A percentile compares a stretch with the other conserved stretches of the same genome.
Evolutionary conservation across 1,140 invertebrate species (phyloP).

Genomic region (Musca vetustissima): DNA sequence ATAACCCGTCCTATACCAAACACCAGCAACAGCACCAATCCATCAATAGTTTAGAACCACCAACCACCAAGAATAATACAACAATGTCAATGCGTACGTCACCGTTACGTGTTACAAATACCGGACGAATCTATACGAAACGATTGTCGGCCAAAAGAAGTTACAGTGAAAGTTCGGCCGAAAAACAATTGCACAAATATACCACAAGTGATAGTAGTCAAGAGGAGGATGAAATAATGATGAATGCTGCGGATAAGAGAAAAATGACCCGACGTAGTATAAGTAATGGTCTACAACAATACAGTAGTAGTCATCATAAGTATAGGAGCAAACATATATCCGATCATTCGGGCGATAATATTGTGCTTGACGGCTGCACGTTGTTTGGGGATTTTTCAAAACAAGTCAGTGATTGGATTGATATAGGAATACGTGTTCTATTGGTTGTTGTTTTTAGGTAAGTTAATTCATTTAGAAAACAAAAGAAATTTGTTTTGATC

Average conservation of each 20-base stretch:
- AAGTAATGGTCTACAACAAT: constrained; percentile 10
- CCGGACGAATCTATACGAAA: neutral
- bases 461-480: too few species aligned
- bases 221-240: constrained; percentile 14
- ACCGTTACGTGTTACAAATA: neutral
- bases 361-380: neutral
- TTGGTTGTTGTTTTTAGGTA: constrained; percentile 41
- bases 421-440: constrained; percentile 37
- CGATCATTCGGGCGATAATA: neutral
- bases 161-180: constrained; percentile 40
- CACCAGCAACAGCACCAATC: too few species aligned
- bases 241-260: neutral
- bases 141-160: constrained; percentile 31
- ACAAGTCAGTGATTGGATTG: constrained; percentile 37
- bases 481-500: too few species aligned
- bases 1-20: neutral
- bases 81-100: constrained; percentile 3
- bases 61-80: neutral
- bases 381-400: neutral
- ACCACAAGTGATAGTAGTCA: constrained; percentile 8
- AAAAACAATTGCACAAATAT: constrained; percentile 32
- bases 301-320: constrained; percentile 10
- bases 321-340: neutral
- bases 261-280: constrained; percentile 9
- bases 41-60: too few species aligned